Percentiles rank a stretch among this genome's conserved stretches.
These are phyloP conservation scores for Uropsilus gracilis DNA, from an alignment of 2,113 vertebrate genomes.

Conservation along the genomic window DNA sequence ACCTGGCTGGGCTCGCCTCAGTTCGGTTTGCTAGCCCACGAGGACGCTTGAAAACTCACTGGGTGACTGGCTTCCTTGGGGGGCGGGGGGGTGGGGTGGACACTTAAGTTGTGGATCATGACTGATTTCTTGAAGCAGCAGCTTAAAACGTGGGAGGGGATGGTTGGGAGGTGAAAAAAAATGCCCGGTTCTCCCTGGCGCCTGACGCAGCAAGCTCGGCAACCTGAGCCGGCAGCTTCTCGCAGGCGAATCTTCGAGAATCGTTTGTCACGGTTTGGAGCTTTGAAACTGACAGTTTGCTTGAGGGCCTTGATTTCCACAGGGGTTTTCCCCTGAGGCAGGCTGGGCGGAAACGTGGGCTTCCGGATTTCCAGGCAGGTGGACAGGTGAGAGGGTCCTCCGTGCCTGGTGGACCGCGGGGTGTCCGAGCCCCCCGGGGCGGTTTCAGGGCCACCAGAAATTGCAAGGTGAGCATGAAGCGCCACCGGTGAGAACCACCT, in stretches of 20 bases:
- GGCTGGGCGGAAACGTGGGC: slow-evolving; percentile 40
- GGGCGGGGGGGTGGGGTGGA: not conserved
- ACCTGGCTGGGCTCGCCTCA: slow-evolving; percentile 69
- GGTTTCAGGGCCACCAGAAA: not conserved
- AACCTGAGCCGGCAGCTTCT: slow-evolving; percentile 52
- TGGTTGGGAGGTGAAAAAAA: not conserved
- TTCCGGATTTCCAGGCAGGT: slow-evolving; percentile 1
- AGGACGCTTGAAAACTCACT: slow-evolving; percentile 82
- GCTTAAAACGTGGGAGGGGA: slow-evolving; percentile 74
- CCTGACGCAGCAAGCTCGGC: slow-evolving; percentile 42
- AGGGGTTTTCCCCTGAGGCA: slow-evolving; percentile 48
- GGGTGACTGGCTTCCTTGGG: slow-evolving; percentile 79
- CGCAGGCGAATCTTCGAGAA: slow-evolving; percentile 75
- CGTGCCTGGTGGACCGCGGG: not conserved
- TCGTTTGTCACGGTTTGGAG: slow-evolving; percentile 78
- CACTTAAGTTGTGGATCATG: slow-evolving; percentile 82
- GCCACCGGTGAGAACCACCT: not conserved
- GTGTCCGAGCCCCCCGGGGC: not conserved
- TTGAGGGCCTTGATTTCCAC: slow-evolving; percentile 62
- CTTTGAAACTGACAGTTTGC: slow-evolving; percentile 81
- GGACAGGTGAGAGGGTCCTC: not conserved
- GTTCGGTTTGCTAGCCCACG: slow-evolving; percentile 63
- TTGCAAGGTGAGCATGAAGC: not conserved
- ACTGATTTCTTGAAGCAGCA: slow-evolving; percentile 83
- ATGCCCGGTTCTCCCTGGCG: slow-evolving; percentile 73